Evolutionary conservation across 2,797 vertebrate species (phyloP), one percentile per base, ranked within the genome.

Genomic region (Limosa lapponica): DNA sequence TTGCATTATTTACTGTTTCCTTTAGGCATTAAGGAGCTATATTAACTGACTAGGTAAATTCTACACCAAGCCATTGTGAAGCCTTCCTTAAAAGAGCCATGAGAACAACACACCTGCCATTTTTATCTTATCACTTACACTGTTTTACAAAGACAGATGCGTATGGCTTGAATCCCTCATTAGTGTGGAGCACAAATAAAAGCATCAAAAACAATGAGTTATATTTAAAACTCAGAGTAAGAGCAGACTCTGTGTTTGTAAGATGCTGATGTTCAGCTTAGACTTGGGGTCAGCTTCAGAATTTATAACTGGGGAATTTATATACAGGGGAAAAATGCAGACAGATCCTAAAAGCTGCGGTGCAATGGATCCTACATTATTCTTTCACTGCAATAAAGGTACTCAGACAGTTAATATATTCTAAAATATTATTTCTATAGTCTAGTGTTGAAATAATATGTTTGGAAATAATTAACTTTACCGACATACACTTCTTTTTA

Each of bases 21-120:
- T 3, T 4, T 19, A 51, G 64, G n/a, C 28, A 48, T 43, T 4
- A 3, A 64, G 49, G 39, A 23, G 32, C 74, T 28, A n/a, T 0
- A 0, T 23, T 36, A 73, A 36, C 44, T 48, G 25, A 36, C 13
- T 11, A n/a, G 24, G 24, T 13, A 51, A 58, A 44, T 19, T 52
- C 41, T 44, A 30, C 3, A 1, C 19, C 16, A 37, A 67, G 8
- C 3, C 0, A 0, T 5, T 28, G 9, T 43, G 30, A 61, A 25
- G 36, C 10, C 13, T 71, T 71, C 19, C 37, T 55, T 24, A 52
- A 12, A 41, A 25, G 13, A 75, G 25, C 51, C 7, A 2, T 4
- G 28, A 88, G 28, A 23, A 54, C 54, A 81, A 13, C 13, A 22
- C 34, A 30, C 13, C 19, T 58, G 66, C 10, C 16, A 18, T 48